These are phyloP conservation scores for Cheilosia grossa DNA, from an alignment of 2,888 invertebrate genomes.

Conservation along the genomic window DNA sequence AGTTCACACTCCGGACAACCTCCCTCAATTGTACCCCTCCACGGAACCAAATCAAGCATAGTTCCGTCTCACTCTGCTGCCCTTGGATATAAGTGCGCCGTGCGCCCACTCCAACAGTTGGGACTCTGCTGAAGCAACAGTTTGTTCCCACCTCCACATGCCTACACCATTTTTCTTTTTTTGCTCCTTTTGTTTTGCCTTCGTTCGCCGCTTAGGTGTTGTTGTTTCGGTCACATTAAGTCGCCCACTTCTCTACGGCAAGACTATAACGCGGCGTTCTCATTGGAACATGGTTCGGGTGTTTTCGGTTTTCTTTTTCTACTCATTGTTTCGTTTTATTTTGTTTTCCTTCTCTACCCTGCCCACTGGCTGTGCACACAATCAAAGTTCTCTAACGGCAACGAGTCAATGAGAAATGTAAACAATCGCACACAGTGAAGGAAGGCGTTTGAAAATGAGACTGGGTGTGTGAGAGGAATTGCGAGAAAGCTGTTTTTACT, in stretches of 20 bases:
- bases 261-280: slow-evolving; percentile 62
- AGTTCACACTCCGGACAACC: slow-evolving; percentile 16
- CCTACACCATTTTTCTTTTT: slow-evolving; percentile 71
- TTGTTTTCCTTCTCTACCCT: slow-evolving; percentile 59
- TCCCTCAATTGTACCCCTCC: slow-evolving; percentile 54
- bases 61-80: slow-evolving; percentile 39
- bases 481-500: slow-evolving; percentile 4
- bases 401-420: slow-evolving; percentile 60
- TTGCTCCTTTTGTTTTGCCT: slow-evolving; percentile 29
- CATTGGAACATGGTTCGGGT: slow-evolving; percentile 67
- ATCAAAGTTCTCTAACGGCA: slow-evolving; percentile 5
- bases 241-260: slow-evolving; percentile 59
- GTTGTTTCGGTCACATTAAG: slow-evolving; percentile 55
- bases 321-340: slow-evolving; percentile 42
- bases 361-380: slow-evolving; percentile 57
- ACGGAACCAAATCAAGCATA: neutral
- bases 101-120: slow-evolving; percentile 60
- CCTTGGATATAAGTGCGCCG: slow-evolving; percentile 27
- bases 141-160: slow-evolving; percentile 74
- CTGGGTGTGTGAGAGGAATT: slow-evolving; percentile 8
- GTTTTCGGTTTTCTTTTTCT: slow-evolving; percentile 36
- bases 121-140: slow-evolving; percentile 58
- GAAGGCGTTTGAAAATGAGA: neutral
- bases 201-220: slow-evolving; percentile 48
- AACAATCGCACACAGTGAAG: slow-evolving; percentile 45